Percentiles rank a stretch among this genome's conserved stretches.
Evolutionary conservation across 2,888 invertebrate genomes (phyloP).

Genomic region (Abscondita cerata): DNA sequence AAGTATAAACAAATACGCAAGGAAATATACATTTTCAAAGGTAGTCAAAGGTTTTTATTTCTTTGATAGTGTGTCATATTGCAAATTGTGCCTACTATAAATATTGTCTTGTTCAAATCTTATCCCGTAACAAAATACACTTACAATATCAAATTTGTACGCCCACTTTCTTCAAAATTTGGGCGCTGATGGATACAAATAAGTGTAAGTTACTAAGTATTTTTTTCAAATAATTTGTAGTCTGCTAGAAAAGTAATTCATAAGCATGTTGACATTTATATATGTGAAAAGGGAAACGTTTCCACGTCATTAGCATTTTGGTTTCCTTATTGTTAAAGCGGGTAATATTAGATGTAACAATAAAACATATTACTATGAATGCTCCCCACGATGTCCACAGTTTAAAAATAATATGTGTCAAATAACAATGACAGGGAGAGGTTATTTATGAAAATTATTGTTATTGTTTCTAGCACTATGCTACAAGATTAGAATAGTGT

Average conservation of each 20-base stretch:
- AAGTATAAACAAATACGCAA: too few relatives aligned
- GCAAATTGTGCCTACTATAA: too few relatives aligned
- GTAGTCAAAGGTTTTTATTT: too few relatives aligned
- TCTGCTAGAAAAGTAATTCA: constrained; percentile 22
- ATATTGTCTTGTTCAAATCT: too few relatives aligned
- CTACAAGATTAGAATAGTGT: constrained; percentile 23
- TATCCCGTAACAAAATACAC: too few relatives aligned
- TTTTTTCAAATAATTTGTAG: constrained; percentile 4
- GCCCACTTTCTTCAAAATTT: too few relatives aligned
- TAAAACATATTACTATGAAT: constrained; percentile 35
- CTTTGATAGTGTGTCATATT: too few relatives aligned
- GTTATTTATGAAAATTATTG: constrained; percentile 39
- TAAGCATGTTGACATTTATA: constrained; percentile 15
- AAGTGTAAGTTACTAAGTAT: constrained; percentile 1
- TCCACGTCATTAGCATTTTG: constrained; percentile 16
- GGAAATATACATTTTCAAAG: too few relatives aligned
- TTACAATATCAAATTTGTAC: too few relatives aligned
- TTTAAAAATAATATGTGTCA: constrained; percentile 36
- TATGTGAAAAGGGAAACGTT: constrained; percentile 14
- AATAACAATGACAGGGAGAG: constrained; percentile 39
- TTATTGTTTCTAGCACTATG: constrained; percentile 33
- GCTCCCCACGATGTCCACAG: constrained; percentile 36
- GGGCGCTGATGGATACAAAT: neutral
- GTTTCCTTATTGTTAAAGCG: constrained; percentile 8
- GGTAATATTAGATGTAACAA: constrained; percentile 21